Base-by-base conservation (phyloP, 2,113 vertebrate species). In the Bostrychus sinensis region DNA sequence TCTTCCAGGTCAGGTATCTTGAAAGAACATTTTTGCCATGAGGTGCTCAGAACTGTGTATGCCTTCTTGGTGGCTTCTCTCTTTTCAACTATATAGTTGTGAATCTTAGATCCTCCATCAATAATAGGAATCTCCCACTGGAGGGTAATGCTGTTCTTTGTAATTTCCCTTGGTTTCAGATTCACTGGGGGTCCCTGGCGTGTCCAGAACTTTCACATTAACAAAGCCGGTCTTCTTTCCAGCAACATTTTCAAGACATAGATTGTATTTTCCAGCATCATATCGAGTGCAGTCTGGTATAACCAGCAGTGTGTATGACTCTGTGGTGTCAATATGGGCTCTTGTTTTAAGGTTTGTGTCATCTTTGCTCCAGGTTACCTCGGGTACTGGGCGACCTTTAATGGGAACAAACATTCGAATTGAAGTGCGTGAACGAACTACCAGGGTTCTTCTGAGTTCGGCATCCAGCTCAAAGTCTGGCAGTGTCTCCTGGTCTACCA, bases 81-180 rank as follows among this genome's bases (percentile, higher is more conserved):
- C 89, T 96, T 98, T 85, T 99, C 97, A 58, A 99, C 91, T 38
- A 99, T 92, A 50, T 99, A 99, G 78, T 96, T 98, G 51, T 90
- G 95, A 84, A 99, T 94, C 75, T 94, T 95, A 38, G 97, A 98
- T 50, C 97, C 97, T 1, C 97, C 97, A 61, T 99, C 97, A 70
- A 98, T 95, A 56, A 99, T 92, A 79, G 97, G 97, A 78, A 97
- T 95, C 87, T 99, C 97, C 97, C 97, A 99, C 37, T 98, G 96
- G 26, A 98, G 89, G 26, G 93, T 96, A 75, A 98, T 95, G 75
- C 94, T 94, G 51, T 94, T 94, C 75, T 95, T 98, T 5, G 93
- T 95, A 86, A 99, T 93, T 86, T 98, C 96, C 84, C 94, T 95
- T 51, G 96, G 94, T 77, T 93, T 94, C 43, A 99, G 90, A 73